Evolutionary conservation across 1,140 invertebrate genomes (phyloP).

Genomic region (Colletes gigas): DNA sequence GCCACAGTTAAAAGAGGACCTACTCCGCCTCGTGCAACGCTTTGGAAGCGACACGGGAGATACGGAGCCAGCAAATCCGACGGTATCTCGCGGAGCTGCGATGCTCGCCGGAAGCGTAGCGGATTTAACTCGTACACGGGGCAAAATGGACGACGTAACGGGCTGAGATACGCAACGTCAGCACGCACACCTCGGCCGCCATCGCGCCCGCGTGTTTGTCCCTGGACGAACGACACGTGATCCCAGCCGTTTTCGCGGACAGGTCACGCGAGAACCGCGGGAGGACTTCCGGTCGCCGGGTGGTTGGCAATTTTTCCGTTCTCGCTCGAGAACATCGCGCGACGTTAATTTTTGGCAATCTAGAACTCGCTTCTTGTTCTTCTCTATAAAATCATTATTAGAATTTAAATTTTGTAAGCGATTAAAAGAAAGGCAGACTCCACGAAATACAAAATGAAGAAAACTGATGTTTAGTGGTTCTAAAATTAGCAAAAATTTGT

Average conservation of each 20-base stretch:
- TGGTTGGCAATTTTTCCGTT: background rate
- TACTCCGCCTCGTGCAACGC: background rate
- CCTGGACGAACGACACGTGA: constrained; percentile 43
- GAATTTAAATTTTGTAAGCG: too few relatives aligned
- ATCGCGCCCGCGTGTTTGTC: constrained; percentile 27
- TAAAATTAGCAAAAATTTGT: too few relatives aligned
- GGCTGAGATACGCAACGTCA: constrained; percentile 63
- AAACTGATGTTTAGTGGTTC: too few relatives aligned
- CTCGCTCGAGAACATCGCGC: background rate
- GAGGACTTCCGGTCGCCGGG: constrained; percentile 37
- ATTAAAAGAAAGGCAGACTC: too few relatives aligned
- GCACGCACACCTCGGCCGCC: constrained; percentile 55
- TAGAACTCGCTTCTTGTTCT: too few relatives aligned
- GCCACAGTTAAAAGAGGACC: constrained; percentile 24
- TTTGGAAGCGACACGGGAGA: constrained; percentile 40
- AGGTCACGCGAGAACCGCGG: constrained; percentile 65
- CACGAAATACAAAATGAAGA: too few relatives aligned
- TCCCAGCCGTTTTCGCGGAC: constrained; percentile 39
- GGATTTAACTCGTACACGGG: constrained; percentile 57
- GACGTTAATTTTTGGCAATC: too few relatives aligned
- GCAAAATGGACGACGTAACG: constrained; percentile 60
- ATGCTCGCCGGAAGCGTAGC: constrained; percentile 57
- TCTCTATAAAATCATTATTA: too few relatives aligned
- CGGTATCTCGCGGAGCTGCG: constrained; percentile 48
- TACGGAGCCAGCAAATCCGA: constrained; percentile 50